Percentiles rank a stretch among this genome's conserved stretches.
These are phyloP conservation scores for Pleuronectes platessa DNA, from an alignment of 2,113 vertebrate genomes.

Conservation along the genomic window DNA sequence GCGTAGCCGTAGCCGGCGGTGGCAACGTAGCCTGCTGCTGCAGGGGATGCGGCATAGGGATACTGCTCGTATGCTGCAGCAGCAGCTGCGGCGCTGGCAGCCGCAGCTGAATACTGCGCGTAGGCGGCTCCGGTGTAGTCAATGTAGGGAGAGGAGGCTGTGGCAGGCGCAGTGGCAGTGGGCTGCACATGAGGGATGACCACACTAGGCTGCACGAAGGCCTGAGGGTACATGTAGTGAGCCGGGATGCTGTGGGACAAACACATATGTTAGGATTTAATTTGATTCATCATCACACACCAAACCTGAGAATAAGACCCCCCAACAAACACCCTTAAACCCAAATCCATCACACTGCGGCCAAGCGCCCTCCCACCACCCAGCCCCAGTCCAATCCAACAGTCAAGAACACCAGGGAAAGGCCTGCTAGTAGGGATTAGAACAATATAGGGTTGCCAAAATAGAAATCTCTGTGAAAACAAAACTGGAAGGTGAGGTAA, in stretches of 20 bases:
- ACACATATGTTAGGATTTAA: conserved; percentile 51
- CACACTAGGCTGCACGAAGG: conserved; percentile 96
- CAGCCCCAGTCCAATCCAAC: conserved; percentile 65
- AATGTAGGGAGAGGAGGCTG: conserved; percentile 93
- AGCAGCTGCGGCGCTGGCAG: conserved; percentile 82
- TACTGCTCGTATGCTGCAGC: conserved; percentile 94
- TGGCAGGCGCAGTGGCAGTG: conserved; percentile 81
- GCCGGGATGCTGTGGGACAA: conserved; percentile 91
- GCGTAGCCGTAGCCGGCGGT: conserved; percentile 93
- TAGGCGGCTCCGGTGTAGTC: conserved; percentile 97
- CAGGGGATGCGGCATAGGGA: conserved; percentile 93
- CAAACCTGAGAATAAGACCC: not conserved
- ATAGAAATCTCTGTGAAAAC: conserved; percentile 81
- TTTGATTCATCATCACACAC: conserved; percentile 12
- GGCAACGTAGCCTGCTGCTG: conserved; percentile 89
- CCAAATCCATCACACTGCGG: conserved; percentile 74
- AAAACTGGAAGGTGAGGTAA: conserved; percentile 32
- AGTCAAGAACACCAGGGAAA: conserved; percentile 81
- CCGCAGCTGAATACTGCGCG: conserved; percentile 92
- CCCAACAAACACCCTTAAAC: conserved; percentile 39
- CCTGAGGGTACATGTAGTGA: conserved; percentile 98
- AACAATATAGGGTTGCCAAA: conserved; percentile 95
- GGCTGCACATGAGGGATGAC: conserved; percentile 96
- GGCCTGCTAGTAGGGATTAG: conserved; percentile 91
- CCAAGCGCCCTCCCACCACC: conserved; percentile 68